phyloP scores from a whole-genome alignment of 1,140 invertebrate genomes.

The Trypoxylus dichotomus region DNA sequence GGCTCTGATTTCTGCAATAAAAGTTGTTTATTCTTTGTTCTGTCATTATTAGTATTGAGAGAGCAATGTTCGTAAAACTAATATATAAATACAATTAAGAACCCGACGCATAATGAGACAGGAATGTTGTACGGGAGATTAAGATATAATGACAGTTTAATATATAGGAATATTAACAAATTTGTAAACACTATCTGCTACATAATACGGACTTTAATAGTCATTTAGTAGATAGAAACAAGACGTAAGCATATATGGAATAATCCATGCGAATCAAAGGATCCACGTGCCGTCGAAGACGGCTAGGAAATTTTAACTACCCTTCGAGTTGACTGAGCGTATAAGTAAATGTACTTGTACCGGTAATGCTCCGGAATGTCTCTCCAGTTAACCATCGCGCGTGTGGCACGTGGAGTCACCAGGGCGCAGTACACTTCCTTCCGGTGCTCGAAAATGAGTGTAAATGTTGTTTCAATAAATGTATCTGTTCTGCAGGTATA shows the following conservation, averaged over 20 bases:
- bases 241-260: no score
- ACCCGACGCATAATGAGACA: neutral
- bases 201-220: no score
- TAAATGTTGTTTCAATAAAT: neutral
- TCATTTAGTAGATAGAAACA: no score
- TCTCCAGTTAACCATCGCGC: neutral
- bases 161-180: no score
- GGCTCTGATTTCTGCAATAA: neutral
- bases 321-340: neutral
- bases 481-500: neutral
- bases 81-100: neutral
- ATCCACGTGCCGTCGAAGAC: neutral
- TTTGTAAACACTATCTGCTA: no score
- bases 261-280: neutral
- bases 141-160: neutral
- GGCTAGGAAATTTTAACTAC: neutral
- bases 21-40: neutral
- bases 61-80: neutral
- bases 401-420: neutral
- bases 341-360: constrained; percentile 4
- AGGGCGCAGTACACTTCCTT: constrained; percentile 4
- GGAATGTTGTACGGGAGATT: neutral
- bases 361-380: neutral
- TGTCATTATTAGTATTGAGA: neutral
- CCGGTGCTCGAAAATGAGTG: neutral